A percentile compares a stretch with the other conserved stretches of the same genome.
These are phyloP conservation scores for Polypterus senegalus DNA, from an alignment of 2,113 vertebrate species.

Conservation along the genomic window DNA sequence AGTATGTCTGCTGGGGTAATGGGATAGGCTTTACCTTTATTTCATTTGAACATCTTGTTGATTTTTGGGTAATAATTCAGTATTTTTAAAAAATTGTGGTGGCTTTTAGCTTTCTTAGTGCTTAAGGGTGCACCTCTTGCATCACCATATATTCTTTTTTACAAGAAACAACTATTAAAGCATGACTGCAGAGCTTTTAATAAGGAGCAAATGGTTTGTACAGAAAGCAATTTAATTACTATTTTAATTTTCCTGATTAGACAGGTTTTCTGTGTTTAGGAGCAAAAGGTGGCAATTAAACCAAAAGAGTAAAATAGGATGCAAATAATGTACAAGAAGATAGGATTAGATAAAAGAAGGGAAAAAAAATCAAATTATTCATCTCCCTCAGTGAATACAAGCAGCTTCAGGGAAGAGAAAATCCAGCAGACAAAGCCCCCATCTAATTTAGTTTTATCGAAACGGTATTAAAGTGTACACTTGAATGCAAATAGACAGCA, in stretches of 20 bases:
- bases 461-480: slow-evolving; percentile 46
- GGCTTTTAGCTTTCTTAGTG: no score
- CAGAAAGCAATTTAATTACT: slow-evolving; percentile 28
- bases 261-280: slow-evolving; percentile 26
- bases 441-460: slow-evolving; percentile 50
- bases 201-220: slow-evolving; percentile 13
- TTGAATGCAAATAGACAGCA: slow-evolving; percentile 41
- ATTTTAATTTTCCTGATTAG: slow-evolving; percentile 27
- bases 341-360: slow-evolving; percentile 48
- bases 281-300: slow-evolving; percentile 26
- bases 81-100: no score
- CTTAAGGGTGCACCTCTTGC: no score
- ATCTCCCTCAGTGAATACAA: slow-evolving; percentile 37
- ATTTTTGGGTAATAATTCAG: no score
- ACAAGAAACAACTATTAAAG: not conserved
- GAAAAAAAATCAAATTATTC: slow-evolving; percentile 53
- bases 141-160: no score
- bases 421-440: slow-evolving; percentile 38
- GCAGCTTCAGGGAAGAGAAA: slow-evolving; percentile 32
- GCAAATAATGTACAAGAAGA: slow-evolving; percentile 40
- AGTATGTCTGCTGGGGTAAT: no score
- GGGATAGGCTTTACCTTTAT: no score
- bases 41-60: no score
- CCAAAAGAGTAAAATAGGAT: slow-evolving; percentile 28
- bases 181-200: slow-evolving; percentile 23